phyloP scores from a whole-genome alignment of 2,797 vertebrate genomes.

The Poliocrania exsul region DNA sequence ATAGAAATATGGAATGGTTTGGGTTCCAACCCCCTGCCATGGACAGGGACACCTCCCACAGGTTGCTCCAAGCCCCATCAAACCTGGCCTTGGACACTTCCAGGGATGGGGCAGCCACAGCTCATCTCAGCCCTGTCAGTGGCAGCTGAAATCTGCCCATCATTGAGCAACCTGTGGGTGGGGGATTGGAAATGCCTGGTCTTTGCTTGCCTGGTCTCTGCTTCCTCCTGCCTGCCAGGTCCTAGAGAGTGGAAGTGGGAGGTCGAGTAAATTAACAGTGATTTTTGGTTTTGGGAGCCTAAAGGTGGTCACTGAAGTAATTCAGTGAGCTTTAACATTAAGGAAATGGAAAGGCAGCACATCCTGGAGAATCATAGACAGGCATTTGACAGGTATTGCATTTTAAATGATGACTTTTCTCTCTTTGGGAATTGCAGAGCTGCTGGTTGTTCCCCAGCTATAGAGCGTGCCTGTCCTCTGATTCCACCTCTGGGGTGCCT shows the following conservation, averaged over 20 bases:
- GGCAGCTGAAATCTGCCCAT: not conserved
- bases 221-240: not conserved
- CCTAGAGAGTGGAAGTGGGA: not conserved
- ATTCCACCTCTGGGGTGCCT: not conserved
- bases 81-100: not conserved
- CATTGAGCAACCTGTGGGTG: not conserved
- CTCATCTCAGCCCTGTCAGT: not conserved
- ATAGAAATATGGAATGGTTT: not conserved
- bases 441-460: not conserved
- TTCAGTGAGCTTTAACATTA: not conserved
- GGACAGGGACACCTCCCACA: not conserved
- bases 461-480: not conserved
- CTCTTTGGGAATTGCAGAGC: not conserved
- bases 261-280: not conserved
- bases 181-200: not conserved
- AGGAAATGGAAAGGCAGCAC: not conserved
- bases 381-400: accelerated
- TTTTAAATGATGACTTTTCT: not conserved
- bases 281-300: not conserved
- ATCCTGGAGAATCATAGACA: accelerated
- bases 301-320: not conserved
- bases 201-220: not conserved
- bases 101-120: not conserved
- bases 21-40: not conserved
- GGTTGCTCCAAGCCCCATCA: accelerated